Conservation (phyloP, 1,140 invertebrate species). For the Cotesia vestalis region DNA sequence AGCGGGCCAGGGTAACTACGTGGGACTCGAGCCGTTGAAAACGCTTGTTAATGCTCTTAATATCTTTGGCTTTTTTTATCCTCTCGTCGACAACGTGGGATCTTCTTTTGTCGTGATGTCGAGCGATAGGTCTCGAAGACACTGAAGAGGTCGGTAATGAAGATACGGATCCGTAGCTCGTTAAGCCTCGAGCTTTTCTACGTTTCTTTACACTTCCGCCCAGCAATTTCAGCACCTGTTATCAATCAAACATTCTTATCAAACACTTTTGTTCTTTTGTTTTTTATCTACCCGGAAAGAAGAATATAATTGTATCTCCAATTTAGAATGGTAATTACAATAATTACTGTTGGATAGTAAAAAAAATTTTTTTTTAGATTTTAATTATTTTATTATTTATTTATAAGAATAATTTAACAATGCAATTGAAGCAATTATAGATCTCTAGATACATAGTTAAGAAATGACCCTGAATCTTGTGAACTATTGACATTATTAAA, state of each 20-base stretch:
- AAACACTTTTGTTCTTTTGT: too few species aligned
- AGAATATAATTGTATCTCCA: too few species aligned
- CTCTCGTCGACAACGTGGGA: slow-evolving; percentile 68
- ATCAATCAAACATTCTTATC: neutral
- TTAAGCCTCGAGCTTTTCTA: slow-evolving; percentile 63
- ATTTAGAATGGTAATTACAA: too few species aligned
- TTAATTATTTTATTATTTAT: too few species aligned
- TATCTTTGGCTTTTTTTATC: slow-evolving; percentile 78
- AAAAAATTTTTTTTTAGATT: too few species aligned
- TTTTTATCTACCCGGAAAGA: too few species aligned
- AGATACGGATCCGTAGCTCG: slow-evolving; percentile 79
- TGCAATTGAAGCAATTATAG: too few species aligned
- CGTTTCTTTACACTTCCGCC: slow-evolving; percentile 75
- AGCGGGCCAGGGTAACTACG: slow-evolving; percentile 89
- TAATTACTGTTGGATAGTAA: too few species aligned
- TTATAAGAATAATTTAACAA: too few species aligned
- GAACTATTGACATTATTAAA: too few species aligned
- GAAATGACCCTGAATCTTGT: too few species aligned
- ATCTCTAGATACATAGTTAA: too few species aligned
- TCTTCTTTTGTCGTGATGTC: slow-evolving; percentile 69
- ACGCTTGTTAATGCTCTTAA: slow-evolving; percentile 84
- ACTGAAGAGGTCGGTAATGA: slow-evolving; percentile 84
- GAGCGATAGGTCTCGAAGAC: slow-evolving; percentile 74
- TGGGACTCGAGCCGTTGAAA: slow-evolving; percentile 92
- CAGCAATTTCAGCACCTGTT: slow-evolving; percentile 79